Base-by-base conservation (phyloP, 2,113 vertebrate species). In the Bothrops jararaca region DNA sequence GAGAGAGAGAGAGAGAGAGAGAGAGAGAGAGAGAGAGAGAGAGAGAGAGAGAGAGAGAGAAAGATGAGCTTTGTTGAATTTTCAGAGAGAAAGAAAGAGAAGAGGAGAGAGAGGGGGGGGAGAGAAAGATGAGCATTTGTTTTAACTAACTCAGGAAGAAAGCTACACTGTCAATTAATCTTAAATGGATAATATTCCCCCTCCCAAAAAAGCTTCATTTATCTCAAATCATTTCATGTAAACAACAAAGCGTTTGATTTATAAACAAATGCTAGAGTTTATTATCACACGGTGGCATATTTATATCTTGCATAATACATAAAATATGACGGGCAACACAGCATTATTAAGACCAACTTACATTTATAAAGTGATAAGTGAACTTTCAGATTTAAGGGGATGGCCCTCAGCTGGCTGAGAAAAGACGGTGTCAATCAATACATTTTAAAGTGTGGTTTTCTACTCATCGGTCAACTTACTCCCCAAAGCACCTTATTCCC, bases 221-320 rank as follows among this genome's bases (percentile, higher is more conserved):
- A 56, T 86, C 56, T 48, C 64, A 48, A 93, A 42, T 34, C 9
- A 42, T 86, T 89, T 64, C 45, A 8, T 39, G 48, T 42, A 60
- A 90, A 48, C 54, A 50, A 60, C 50, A 45, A 89, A 56, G 29
- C 85, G 22, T 54, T 39, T 64, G 53, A 90, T 92, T 90, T 60
- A 50, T 86, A 86, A 86, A 93, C 23, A 90, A 90, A 93, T 53
- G 48, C 89, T 64, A 42, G 22, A 85, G n/a, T 86, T 86, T 93
- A 53, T 93, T 45, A 93, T 42, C n/a, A 85, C 20, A 53, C 29
- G 39, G 86, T 85, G 34, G 88, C 15, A 29, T 92, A 50, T 89
- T 80, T 92, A 26, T 52, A 58, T 85, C 34, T 58, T 57, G n/a
- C 34, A 50, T 54, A 89, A 26, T 50, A n/a, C 50, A 89, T 92